Percentiles rank a stretch among this genome's conserved stretches.
phyloP scores from a whole-genome alignment of 2,113 vertebrate genomes.

The Lagopus leucura region DNA sequence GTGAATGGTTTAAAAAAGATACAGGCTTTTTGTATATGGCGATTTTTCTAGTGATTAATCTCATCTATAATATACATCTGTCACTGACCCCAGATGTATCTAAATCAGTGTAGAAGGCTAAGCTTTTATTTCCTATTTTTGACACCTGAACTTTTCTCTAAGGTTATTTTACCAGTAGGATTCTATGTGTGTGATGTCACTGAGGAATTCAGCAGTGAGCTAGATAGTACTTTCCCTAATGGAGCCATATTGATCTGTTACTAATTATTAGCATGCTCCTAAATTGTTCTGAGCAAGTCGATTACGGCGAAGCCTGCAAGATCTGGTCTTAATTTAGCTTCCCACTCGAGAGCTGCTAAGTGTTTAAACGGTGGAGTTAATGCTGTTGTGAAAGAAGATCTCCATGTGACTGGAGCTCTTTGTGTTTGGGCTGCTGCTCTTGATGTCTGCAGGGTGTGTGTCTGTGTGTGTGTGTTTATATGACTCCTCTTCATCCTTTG shows the following conservation, averaged over 20 bases:
- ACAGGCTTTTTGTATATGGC: background rate
- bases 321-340: background rate
- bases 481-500: constrained; percentile 23
- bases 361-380: background rate
- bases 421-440: background rate
- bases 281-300: background rate
- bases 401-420: background rate
- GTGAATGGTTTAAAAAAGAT: constrained; percentile 25
- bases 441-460: background rate
- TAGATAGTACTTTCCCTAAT: constrained; percentile 13
- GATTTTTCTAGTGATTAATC: constrained; percentile 23
- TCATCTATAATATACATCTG: background rate
- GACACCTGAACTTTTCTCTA: background rate
- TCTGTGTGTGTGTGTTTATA: background rate
- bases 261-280: background rate
- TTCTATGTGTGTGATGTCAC: background rate
- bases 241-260: background rate
- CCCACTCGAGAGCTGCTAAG: background rate
- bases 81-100: background rate
- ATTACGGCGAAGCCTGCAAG: background rate
- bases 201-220: background rate
- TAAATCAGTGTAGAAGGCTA: background rate
- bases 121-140: constrained; percentile 6
- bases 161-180: background rate
- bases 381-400: background rate